These are phyloP conservation scores for Ischnus inquisitorius DNA, from an alignment of 2,888 invertebrate genomes.

Conservation along the genomic window DNA sequence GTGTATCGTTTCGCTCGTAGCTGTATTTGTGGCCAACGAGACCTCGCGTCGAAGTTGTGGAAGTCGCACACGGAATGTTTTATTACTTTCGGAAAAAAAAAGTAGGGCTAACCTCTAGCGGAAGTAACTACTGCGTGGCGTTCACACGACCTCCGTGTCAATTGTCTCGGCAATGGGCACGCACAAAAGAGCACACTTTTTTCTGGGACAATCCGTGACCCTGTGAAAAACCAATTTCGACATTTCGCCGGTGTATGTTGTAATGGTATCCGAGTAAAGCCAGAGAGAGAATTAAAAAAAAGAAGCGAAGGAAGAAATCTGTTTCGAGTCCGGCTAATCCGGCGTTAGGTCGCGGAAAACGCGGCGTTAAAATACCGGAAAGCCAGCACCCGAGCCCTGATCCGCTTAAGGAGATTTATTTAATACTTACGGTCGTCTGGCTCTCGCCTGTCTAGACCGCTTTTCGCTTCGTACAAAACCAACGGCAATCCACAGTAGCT, in stretches of 20 bases:
- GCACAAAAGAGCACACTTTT: not conserved
- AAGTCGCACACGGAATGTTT: not conserved
- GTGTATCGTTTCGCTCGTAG: constrained; percentile 1
- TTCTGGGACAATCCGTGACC: constrained; percentile 7
- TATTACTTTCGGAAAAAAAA: constrained; percentile 36
- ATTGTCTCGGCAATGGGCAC: constrained; percentile 20
- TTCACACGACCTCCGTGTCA: constrained; percentile 32
- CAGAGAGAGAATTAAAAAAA: constrained; percentile 64
- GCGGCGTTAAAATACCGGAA: constrained; percentile 83
- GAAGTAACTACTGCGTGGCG: constrained; percentile 34
- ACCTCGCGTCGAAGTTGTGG: not conserved
- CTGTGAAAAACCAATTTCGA: constrained; percentile 22
- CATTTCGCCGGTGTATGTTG: not conserved
- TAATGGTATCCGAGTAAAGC: not conserved
- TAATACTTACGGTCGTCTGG: constrained; percentile 82
- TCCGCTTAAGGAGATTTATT: constrained; percentile 83
- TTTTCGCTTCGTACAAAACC: constrained; percentile 64
- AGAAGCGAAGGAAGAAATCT: constrained; percentile 75
- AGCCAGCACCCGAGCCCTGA: constrained; percentile 77
- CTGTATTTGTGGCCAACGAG: not conserved
- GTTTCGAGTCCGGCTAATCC: constrained; percentile 81
- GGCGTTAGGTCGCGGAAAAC: constrained; percentile 80
- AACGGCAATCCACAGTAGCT: constrained; percentile 42
- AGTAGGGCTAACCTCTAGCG: constrained; percentile 27
- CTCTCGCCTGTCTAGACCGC: constrained; percentile 75